Evolutionary conservation across 1,140 invertebrate genomes (phyloP).

Genomic region (Eurosta solidaginis): DNA sequence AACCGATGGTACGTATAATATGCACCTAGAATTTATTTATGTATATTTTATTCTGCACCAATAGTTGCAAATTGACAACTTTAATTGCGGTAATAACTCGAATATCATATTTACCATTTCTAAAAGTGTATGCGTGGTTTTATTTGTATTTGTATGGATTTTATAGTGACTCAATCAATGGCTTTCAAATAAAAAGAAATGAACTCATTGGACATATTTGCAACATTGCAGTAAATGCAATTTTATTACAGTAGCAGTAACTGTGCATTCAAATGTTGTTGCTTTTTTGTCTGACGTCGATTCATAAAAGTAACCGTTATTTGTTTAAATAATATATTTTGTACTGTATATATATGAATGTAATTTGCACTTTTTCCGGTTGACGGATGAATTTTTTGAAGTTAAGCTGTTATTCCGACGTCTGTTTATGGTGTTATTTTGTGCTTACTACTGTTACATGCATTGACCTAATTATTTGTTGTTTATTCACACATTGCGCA

Average conservation of each 20-base stretch:
- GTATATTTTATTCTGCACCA: not conserved
- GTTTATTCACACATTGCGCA: no score
- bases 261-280: not conserved
- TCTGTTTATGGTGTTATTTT: no score
- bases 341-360: no score
- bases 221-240: not conserved
- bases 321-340: no score
- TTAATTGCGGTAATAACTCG: not conserved
- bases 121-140: not conserved
- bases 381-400: no score
- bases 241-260: not conserved
- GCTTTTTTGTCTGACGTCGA: no score
- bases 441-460: no score
- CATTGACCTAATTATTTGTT: no score
- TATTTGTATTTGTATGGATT: not conserved
- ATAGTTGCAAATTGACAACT: slow-evolving; percentile 1
- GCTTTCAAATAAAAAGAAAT: not conserved
- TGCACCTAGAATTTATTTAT: not conserved
- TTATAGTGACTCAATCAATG: not conserved
- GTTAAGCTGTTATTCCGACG: no score
- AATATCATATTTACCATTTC: not conserved
- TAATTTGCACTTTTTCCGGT: no score
- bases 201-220: not conserved
- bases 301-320: no score
- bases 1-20: not conserved